Evolutionary conservation across 2,888 invertebrate species (phyloP).

Genomic region (Andrena chrysosceles): DNA sequence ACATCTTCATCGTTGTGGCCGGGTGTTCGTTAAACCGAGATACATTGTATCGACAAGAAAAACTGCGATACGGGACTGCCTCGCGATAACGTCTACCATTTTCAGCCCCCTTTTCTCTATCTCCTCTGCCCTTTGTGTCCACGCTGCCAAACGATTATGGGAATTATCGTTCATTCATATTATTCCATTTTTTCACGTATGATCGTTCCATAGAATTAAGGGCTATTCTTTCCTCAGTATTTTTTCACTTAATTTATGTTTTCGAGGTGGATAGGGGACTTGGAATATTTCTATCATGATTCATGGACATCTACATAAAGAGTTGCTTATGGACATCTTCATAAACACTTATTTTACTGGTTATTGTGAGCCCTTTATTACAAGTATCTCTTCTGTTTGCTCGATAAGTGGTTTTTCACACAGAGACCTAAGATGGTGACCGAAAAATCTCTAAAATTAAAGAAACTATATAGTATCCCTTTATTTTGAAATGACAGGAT

Average conservation of each 20-base stretch:
- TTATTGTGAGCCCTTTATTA: too few species aligned
- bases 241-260: background rate
- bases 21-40: slow-evolving; percentile 74
- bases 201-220: background rate
- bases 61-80: slow-evolving; percentile 41
- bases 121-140: background rate
- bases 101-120: slow-evolving; percentile 21
- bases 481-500: too few species aligned
- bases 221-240: background rate
- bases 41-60: slow-evolving; percentile 65
- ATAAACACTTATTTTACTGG: too few species aligned
- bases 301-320: too few species aligned
- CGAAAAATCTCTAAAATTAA: too few species aligned
- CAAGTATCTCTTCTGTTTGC: too few species aligned
- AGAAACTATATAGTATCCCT: too few species aligned
- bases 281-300: too few species aligned
- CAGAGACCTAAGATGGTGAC: too few species aligned
- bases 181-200: background rate
- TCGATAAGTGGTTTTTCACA: too few species aligned
- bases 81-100: slow-evolving; percentile 46
- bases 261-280: too few species aligned
- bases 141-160: background rate
- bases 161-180: slow-evolving; percentile 28
- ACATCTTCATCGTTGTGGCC: slow-evolving; percentile 63
- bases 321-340: too few species aligned